Evolutionary conservation across 1,140 invertebrate species (phyloP).

Genomic region (Bilobella aurantiaca): DNA sequence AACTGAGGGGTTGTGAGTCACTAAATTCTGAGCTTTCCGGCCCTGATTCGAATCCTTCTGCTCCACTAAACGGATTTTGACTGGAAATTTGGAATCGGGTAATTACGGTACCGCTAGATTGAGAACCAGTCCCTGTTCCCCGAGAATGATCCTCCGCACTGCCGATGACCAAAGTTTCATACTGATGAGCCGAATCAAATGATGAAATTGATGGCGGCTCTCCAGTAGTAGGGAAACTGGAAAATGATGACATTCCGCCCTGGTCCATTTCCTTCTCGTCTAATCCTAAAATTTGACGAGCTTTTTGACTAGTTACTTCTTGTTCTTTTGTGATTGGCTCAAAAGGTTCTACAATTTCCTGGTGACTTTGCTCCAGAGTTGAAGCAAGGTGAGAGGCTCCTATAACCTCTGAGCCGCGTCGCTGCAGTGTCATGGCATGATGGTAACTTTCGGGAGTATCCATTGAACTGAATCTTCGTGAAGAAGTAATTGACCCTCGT

Average conservation of each 20-base stretch:
- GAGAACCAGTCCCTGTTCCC: too few relatives aligned
- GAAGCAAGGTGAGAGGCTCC: neutral
- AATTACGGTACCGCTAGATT: too few relatives aligned
- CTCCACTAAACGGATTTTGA: too few relatives aligned
- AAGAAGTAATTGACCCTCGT: neutral
- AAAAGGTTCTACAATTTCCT: neutral
- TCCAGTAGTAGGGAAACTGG: too few relatives aligned
- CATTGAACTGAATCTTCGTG: neutral
- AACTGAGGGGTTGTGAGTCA: conserved; percentile 28
- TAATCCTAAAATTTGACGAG: neutral
- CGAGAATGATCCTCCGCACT: too few relatives aligned
- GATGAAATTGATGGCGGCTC: too few relatives aligned
- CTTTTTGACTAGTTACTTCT: conserved; percentile 20
- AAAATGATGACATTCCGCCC: neutral
- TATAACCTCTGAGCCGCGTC: neutral
- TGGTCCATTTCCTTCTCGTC: neutral
- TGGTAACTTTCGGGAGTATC: neutral
- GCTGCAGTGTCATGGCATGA: neutral
- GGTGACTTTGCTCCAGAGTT: neutral
- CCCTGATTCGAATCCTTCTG: too few relatives aligned
- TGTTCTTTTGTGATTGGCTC: conserved; percentile 16
- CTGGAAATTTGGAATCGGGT: too few relatives aligned
- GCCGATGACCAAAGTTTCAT: too few relatives aligned
- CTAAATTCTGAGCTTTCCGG: neutral
- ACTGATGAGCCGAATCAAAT: too few relatives aligned